phyloP scores from a whole-genome alignment of 2,888 invertebrate genomes.

The Coleophora flavipennella region DNA sequence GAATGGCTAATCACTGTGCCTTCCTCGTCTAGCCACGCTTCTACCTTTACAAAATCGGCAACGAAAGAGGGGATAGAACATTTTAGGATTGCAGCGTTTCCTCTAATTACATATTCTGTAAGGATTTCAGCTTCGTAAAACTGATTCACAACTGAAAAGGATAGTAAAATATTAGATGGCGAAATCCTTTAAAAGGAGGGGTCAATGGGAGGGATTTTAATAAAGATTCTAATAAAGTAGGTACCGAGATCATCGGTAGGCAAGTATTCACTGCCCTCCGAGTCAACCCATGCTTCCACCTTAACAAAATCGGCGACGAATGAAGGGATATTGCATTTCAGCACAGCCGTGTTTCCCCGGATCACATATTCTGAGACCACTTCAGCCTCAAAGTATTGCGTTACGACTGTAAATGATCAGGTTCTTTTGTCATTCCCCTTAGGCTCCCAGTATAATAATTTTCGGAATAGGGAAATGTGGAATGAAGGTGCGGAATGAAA shows the following conservation, averaged over 20 bases:
- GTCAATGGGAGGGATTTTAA: conserved; percentile 5
- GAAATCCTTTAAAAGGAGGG: conserved; percentile 2
- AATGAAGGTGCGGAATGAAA: too few species aligned
- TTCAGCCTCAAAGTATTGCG: conserved; percentile 91
- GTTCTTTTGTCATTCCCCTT: too few species aligned
- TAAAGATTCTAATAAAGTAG: conserved; percentile 1
- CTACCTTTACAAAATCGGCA: conserved; percentile 92
- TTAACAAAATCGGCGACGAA: conserved; percentile 93
- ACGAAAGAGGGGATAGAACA: conserved; percentile 94
- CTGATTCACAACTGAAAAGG: conserved; percentile 79
- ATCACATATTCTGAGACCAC: conserved; percentile 93
- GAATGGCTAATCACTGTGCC: conserved; percentile 79
- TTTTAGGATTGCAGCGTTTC: conserved; percentile 89
- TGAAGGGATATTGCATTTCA: conserved; percentile 92
- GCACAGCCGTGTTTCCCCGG: conserved; percentile 87
- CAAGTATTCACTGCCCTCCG: conserved; percentile 78
- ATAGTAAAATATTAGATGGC: conserved; percentile 9
- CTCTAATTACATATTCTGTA: conserved; percentile 91
- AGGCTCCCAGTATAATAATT: too few species aligned
- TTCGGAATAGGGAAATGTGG: too few species aligned
- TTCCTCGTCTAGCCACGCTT: conserved; percentile 82
- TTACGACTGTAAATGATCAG: conserved; percentile 78
- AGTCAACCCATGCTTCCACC: conserved; percentile 86
- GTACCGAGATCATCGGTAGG: conserved; percentile 83
- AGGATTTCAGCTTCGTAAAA: conserved; percentile 92